These are phyloP conservation scores for Nomia melanderi DNA, from an alignment of 1,140 invertebrate species.

Conservation along the genomic window DNA sequence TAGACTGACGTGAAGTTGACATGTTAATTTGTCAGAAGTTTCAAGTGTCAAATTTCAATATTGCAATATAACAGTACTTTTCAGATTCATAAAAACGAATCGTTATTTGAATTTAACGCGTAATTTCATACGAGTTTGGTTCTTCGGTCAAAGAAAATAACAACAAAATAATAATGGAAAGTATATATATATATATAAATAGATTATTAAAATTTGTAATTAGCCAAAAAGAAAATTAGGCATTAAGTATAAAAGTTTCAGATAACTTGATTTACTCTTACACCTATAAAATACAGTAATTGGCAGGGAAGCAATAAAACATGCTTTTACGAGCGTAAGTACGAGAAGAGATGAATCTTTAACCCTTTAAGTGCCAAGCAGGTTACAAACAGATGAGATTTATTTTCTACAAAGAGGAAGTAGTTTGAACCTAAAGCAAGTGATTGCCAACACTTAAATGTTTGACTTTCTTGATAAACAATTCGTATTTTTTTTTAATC, in stretches of 20 bases:
- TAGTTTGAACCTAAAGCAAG: conserved; percentile 16
- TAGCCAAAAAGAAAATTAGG: background rate
- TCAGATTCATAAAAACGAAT: background rate
- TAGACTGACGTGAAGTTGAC: background rate
- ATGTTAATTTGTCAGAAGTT: background rate
- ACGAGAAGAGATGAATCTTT: conserved; percentile 32
- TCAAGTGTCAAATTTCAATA: background rate
- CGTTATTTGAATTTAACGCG: too few relatives aligned
- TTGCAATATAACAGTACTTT: too few relatives aligned
- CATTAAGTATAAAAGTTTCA: background rate
- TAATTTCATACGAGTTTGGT: too few relatives aligned
- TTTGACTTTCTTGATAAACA: conserved; percentile 13
- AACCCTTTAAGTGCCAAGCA: conserved; percentile 30
- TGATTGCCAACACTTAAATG: background rate
- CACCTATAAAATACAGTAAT: conserved; percentile 2
- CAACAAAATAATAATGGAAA: background rate
- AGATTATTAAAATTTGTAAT: background rate
- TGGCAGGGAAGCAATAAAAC: conserved; percentile 17
- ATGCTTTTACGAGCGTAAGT: conserved; percentile 36
- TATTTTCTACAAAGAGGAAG: conserved; percentile 21
- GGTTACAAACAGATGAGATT: conserved; percentile 3
- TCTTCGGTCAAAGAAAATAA: background rate
- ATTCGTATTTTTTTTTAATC: background rate
- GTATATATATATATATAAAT: background rate
- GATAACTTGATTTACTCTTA: background rate